phyloP scores from a whole-genome alignment of 2,888 invertebrate genomes.

The Halocaridina rubra region DNA sequence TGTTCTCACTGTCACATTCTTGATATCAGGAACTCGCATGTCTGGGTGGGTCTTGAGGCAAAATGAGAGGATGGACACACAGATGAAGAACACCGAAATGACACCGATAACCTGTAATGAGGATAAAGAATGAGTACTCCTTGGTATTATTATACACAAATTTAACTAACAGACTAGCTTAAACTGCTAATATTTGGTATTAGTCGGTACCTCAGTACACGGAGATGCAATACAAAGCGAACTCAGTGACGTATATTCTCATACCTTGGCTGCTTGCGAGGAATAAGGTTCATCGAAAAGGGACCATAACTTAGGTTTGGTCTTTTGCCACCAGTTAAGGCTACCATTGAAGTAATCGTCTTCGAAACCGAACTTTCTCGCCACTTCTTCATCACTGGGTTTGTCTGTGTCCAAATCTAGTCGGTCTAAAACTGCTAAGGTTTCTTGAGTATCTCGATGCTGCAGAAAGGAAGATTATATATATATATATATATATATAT shows the following conservation, averaged over 20 bases:
- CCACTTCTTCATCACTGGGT: slow-evolving; percentile 97
- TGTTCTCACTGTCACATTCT: slow-evolving; percentile 82
- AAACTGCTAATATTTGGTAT: too few species aligned
- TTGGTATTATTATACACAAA: too few species aligned
- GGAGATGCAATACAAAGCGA: too few species aligned
- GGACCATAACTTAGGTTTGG: slow-evolving; percentile 98
- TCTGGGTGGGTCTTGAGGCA: slow-evolving; percentile 99
- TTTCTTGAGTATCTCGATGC: slow-evolving; percentile 99
- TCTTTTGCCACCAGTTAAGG: slow-evolving; percentile 94
- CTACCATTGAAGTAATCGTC: slow-evolving; percentile 92
- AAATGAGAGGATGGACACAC: slow-evolving; percentile 98
- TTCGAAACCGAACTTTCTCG: slow-evolving; percentile 96
- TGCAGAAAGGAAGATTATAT: slow-evolving; percentile 68
- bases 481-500: not conserved
- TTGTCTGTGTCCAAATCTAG: slow-evolving; percentile 98
- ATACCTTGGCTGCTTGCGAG: slow-evolving; percentile 95
- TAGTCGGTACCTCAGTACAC: not conserved
- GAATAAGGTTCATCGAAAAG: slow-evolving; percentile 99
- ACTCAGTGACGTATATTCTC: too few species aligned
- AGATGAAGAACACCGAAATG: slow-evolving; percentile 99
- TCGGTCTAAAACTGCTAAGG: slow-evolving; percentile 95
- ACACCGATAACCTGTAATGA: slow-evolving; percentile 90
- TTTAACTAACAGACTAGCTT: too few species aligned
- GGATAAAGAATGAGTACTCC: not conserved
- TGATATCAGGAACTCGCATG: slow-evolving; percentile 88